Evolutionary conservation across 2,113 vertebrate genomes (phyloP).

Genomic region (Indicator maculatus): DNA sequence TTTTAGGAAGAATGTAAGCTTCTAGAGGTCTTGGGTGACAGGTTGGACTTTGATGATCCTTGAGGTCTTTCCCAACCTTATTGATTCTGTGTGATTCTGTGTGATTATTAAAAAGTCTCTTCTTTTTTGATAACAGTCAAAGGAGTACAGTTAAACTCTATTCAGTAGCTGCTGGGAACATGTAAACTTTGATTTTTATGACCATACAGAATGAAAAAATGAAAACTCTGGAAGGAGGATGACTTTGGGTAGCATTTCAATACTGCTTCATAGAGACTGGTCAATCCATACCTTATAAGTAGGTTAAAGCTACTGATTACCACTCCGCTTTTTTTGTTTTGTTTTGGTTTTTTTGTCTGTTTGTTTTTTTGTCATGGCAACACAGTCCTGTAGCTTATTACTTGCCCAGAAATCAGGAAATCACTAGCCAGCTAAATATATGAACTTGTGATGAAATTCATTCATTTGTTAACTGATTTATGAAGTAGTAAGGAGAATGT

Average conservation of each 20-base stretch:
- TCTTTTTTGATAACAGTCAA: neutral
- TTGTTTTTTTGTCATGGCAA: neutral
- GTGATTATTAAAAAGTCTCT: neutral
- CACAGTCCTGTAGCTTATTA: neutral
- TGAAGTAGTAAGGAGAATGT: neutral
- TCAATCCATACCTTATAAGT: neutral
- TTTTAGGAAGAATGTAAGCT: neutral
- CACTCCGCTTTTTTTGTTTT: neutral
- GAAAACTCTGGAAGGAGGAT: neutral
- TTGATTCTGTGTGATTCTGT: no score
- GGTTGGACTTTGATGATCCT: no score
- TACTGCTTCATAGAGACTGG: neutral
- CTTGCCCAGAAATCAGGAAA: neutral
- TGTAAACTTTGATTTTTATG: neutral
- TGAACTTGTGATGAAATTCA: neutral
- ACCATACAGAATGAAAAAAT: neutral
- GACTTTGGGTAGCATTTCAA: neutral
- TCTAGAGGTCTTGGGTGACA: neutral
- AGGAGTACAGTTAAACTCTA: neutral
- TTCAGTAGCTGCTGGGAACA: neutral
- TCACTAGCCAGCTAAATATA: neutral
- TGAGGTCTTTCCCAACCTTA: no score
- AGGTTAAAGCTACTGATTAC: neutral
- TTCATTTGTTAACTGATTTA: neutral
- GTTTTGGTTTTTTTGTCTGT: neutral